phyloP scores from a whole-genome alignment of 2,113 vertebrate genomes.

The Phrynosoma blainvillii region DNA sequence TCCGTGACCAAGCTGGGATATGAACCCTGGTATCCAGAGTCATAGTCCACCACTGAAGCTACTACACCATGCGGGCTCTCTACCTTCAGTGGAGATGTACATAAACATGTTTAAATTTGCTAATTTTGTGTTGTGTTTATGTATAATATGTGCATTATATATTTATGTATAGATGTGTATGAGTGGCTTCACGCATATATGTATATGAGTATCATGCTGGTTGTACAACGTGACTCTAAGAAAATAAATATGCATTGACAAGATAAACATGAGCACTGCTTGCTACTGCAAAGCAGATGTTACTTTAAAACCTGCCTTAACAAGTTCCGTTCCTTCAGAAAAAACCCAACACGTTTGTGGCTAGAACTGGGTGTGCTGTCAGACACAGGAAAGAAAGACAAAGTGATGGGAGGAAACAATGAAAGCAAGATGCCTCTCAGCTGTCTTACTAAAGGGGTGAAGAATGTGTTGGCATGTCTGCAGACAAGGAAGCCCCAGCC shows the following conservation, averaged over 20 bases:
- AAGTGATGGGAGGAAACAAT: conserved; percentile 14
- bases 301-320: conserved; percentile 37
- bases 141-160: neutral
- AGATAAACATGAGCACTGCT: neutral
- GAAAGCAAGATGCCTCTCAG: conserved; percentile 14
- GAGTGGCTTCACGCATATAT: neutral
- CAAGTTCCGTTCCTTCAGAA: neutral
- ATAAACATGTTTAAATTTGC: no score
- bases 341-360: neutral
- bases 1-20: no score
- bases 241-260: accelerated
- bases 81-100: no score
- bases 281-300: accelerated
- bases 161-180: neutral
- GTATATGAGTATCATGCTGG: neutral
- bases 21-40: no score
- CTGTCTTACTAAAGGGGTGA: conserved; percentile 24
- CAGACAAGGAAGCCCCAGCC: conserved; percentile 4
- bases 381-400: conserved; percentile 20
- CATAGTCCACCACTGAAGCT: no score
- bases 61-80: no score
- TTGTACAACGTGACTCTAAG: neutral
- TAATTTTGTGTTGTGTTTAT: no score
- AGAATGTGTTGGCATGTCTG: conserved; percentile 8
- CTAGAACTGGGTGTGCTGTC: neutral